Percentiles rank a stretch among this genome's conserved stretches.
These are phyloP conservation scores for Drosophila mojavensis DNA, from an alignment of 1,140 invertebrate genomes.

Conservation along the genomic window DNA sequence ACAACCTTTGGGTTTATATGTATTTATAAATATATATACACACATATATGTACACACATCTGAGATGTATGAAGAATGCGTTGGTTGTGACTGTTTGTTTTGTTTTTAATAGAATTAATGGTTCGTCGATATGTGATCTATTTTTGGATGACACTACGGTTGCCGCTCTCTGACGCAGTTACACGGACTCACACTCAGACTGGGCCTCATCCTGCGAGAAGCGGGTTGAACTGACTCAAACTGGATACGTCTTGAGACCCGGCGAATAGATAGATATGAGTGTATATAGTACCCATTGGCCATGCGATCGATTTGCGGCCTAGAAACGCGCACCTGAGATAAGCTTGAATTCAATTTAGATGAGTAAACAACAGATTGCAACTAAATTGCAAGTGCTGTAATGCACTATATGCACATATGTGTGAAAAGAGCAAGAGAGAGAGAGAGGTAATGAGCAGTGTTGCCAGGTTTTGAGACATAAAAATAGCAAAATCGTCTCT, in stretches of 20 bases:
- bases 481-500: too few species aligned
- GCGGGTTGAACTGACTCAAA: constrained; percentile 2
- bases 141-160: constrained; percentile 36
- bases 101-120: constrained; percentile 39
- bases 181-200: neutral
- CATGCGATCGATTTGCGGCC: neutral
- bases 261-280: neutral
- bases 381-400: neutral
- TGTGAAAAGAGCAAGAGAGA: neutral
- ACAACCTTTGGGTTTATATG: neutral
- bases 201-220: constrained; percentile 2
- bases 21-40: constrained; percentile 6
- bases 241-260: neutral
- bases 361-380: neutral
- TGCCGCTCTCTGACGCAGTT: constrained; percentile 37
- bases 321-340: neutral
- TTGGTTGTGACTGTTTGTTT: neutral
- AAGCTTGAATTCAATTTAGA: neutral
- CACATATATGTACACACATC: neutral
- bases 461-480: too few species aligned
- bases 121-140: constrained; percentile 44
- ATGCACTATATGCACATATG: neutral
- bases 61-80: neutral
- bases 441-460: too few species aligned
- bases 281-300: neutral